Base-by-base conservation (phyloP, 2,888 invertebrate species). In the Acrobeloides nanus region DNA sequence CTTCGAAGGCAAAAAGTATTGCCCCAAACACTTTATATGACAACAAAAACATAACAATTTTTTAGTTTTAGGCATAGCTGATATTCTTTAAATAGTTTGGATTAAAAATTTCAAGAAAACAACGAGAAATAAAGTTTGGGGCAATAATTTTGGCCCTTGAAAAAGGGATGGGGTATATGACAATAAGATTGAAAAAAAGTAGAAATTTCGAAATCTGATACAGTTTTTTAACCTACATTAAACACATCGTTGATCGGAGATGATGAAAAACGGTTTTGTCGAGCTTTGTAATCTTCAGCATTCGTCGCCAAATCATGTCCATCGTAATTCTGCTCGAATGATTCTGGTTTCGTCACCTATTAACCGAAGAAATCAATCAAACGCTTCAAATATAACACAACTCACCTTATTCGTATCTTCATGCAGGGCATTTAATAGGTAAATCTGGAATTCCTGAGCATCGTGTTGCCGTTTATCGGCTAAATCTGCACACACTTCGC, bases 381-480 rank as follows among this genome's bases (percentile, higher is more conserved):
- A n/a, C 10, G 12, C 10, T 12, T n/a, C 15, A 24, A 44, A 55
- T n/a, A 38, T 4, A 8, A n/a, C 8, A 18, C 6, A 20, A 27
- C 26, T 10, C 8, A 62, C 67, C 46, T 45, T 38, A 40, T 68
- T 71, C 0, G 66, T 72, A 45, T 71, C 71, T 44, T 76, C 76
- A 55, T 77, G 76, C 1, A 76, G 57, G 0, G 74, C 73, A 52
- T 76, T 76, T 12, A 76, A 54, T 10, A 80, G 68, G 62, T 76
- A 78, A 12, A 78, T 76, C 74, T 79, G 75, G 58, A 80, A 80
- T 58, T 80, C 80, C 57, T 79, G 79, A 2, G 80, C 79, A 62
- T 80, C 80, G 61, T 80, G 80, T 60, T 80, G 80, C n/a, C 54
- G 49, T 3, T 68, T 57, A 43, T 71, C 66, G 20, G 56, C 57